phyloP scores from a whole-genome alignment of 2,888 invertebrate genomes.

The Beris chalybata region DNA sequence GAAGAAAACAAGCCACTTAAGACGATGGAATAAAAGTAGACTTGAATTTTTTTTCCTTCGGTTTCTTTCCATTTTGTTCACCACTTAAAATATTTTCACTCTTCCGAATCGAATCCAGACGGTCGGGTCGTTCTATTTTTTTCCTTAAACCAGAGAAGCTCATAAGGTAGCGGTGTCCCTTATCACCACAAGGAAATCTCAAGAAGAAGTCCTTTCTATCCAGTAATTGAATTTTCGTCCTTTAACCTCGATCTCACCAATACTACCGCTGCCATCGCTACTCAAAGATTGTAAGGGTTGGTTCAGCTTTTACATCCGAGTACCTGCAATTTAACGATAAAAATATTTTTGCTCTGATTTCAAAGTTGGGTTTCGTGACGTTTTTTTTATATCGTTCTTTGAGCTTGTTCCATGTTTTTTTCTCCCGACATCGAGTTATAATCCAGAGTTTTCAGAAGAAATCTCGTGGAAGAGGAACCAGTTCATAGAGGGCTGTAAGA shows the following conservation, averaged over 20 bases:
- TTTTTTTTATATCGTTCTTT: background rate
- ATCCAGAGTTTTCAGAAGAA: too few relatives aligned
- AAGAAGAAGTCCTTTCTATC: slow-evolving; percentile 36
- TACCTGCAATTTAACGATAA: slow-evolving; percentile 27
- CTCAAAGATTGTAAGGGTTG: background rate
- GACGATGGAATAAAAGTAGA: background rate
- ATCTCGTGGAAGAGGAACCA: too few relatives aligned
- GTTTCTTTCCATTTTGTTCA: background rate
- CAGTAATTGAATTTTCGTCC: slow-evolving; percentile 39
- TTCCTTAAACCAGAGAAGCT: slow-evolving; percentile 6
- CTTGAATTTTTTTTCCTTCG: background rate
- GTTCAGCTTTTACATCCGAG: slow-evolving; percentile 1
- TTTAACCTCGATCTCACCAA: slow-evolving; percentile 30
- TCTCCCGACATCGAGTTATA: background rate
- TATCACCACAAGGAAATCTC: slow-evolving; percentile 36
- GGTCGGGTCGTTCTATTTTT: background rate
- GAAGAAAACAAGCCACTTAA: slow-evolving; percentile 18
- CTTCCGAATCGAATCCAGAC: background rate
- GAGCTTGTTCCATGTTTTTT: background rate
- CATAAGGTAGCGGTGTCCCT: slow-evolving; percentile 22
- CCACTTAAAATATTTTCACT: slow-evolving; percentile 21
- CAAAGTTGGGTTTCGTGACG: background rate
- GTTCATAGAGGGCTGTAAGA: too few relatives aligned
- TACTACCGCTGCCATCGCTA: slow-evolving; percentile 6
- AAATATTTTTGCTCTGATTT: slow-evolving; percentile 23